Base-by-base conservation (phyloP, 2,113 vertebrate genomes). In the Antennarius striatus region DNA sequence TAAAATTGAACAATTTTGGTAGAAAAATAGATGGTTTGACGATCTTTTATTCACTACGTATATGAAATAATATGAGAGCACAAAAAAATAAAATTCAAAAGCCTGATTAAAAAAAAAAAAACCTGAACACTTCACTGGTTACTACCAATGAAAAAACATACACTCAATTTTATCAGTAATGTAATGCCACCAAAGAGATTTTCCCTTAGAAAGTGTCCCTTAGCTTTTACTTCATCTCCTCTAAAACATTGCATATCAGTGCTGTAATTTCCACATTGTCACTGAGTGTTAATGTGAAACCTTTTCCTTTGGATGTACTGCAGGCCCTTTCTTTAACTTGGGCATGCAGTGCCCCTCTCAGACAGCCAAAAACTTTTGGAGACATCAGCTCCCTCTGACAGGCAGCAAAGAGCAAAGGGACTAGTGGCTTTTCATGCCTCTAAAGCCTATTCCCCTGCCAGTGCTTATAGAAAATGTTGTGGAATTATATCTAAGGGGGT, bases 391-490 rank as follows among this genome's bases (percentile, higher is more conserved):
- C 83, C 76, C 62, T 77, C 68, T 84, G 88, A 89, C 88, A 87
- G 78, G 71, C 83, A 63, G 79, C 82, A 85, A 71, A 80, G 84
- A 81, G 80, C 80, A 73, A 80, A 82, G 81, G 61, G 82, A 86
- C 74, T 56, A 49, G 61, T 69, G 78, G 71, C 71, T 86, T 84
- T 77, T 81, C 68, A 77, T 75, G 85, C 81, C 73, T 85, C 51
- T 78, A 60, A 82, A 84, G 72, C 82, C 56, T 79, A 72, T 81
- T 89, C 87, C 82, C 84, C 54, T 67, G 79, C 72, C 76, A 63
- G 82, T 58, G 68, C 85, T 91, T 88, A 86, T 79, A 81, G 81
- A 90, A 88, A 92, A 80, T 74, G 85, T 84, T 84, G 81, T 71
- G 77, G 86, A 90, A 91, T 91, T 83, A 89, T 87, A 75, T 89